Percentiles rank a stretch among this genome's conserved stretches.
Evolutionary conservation across 2,888 invertebrate genomes (phyloP).

Genomic region (Dendrolimus pini): DNA sequence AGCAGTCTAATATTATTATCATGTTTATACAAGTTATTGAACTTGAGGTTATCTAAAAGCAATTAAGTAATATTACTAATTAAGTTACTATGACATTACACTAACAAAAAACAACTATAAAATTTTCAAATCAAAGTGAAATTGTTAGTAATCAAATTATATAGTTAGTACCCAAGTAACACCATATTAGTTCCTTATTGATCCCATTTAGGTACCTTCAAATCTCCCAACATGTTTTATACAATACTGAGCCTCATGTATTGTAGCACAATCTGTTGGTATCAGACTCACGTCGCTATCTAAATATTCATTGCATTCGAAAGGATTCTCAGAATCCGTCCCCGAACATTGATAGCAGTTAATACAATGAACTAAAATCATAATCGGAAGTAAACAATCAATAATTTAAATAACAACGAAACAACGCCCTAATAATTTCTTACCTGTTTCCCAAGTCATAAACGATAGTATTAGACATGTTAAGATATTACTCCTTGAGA

Average conservation of each 20-base stretch:
- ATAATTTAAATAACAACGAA: slow-evolving; percentile 24
- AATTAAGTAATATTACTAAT: too few relatives aligned
- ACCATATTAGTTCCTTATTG: not conserved
- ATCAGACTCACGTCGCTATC: slow-evolving; percentile 79
- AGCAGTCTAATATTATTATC: too few relatives aligned
- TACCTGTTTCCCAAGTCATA: slow-evolving; percentile 38
- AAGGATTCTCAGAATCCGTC: slow-evolving; percentile 83
- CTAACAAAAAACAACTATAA: too few relatives aligned
- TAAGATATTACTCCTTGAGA: slow-evolving; percentile 15
- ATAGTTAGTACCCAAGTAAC: slow-evolving; percentile 6
- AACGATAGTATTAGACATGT: slow-evolving; percentile 24
- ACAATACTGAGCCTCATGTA: slow-evolving; percentile 92
- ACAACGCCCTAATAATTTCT: slow-evolving; percentile 35
- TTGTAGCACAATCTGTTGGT: slow-evolving; percentile 84
- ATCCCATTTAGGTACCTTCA: slow-evolving; percentile 83
- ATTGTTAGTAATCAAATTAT: slow-evolving; percentile 2
- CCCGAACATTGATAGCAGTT: slow-evolving; percentile 94
- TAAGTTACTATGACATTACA: too few relatives aligned
- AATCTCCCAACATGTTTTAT: slow-evolving; percentile 95
- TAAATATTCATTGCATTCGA: slow-evolving; percentile 90
- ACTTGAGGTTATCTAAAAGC: too few relatives aligned
- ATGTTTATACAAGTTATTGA: not conserved
- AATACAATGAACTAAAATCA: slow-evolving; percentile 79
- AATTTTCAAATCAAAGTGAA: too few relatives aligned
- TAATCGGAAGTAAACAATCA: slow-evolving; percentile 24